These are phyloP conservation scores for Prosopocoilus inquinatus DNA, from an alignment of 2,888 invertebrate species.

Conservation along the genomic window DNA sequence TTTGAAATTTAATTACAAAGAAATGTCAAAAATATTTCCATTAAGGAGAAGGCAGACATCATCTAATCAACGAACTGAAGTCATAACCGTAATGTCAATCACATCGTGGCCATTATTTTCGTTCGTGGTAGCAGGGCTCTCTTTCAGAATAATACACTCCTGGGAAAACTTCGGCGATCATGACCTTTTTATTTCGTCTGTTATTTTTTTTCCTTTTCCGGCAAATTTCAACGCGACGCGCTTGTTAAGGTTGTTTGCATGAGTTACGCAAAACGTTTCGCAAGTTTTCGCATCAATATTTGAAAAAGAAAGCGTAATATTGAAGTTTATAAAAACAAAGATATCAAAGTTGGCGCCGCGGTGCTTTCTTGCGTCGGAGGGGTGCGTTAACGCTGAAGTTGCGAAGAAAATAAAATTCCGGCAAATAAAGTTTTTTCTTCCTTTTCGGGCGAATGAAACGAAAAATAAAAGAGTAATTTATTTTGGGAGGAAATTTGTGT, in stretches of 20 bases:
- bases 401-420: constrained; percentile 17
- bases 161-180: background rate
- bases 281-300: constrained; percentile 24
- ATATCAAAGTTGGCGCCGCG: constrained; percentile 16
- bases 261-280: constrained; percentile 18
- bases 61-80: no score
- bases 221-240: background rate
- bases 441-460: constrained; percentile 13
- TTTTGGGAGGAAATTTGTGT: no score
- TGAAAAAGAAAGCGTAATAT: constrained; percentile 22
- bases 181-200: background rate
- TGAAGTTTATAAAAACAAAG: constrained; percentile 22
- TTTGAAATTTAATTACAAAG: no score
- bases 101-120: constrained; percentile 26
- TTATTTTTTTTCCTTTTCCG: background rate
- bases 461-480: background rate
- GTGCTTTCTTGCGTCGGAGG: constrained; percentile 7
- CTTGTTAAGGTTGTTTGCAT: constrained; percentile 3
- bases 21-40: no score
- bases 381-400: constrained; percentile 10
- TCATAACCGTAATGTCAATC: constrained; percentile 23
- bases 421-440: constrained; percentile 19
- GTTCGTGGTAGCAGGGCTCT: constrained; percentile 22
- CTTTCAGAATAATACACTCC: background rate
- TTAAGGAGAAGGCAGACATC: no score